Base-by-base conservation (phyloP, 2,113 vertebrate genomes). In the Accipiter virgatus region DNA sequence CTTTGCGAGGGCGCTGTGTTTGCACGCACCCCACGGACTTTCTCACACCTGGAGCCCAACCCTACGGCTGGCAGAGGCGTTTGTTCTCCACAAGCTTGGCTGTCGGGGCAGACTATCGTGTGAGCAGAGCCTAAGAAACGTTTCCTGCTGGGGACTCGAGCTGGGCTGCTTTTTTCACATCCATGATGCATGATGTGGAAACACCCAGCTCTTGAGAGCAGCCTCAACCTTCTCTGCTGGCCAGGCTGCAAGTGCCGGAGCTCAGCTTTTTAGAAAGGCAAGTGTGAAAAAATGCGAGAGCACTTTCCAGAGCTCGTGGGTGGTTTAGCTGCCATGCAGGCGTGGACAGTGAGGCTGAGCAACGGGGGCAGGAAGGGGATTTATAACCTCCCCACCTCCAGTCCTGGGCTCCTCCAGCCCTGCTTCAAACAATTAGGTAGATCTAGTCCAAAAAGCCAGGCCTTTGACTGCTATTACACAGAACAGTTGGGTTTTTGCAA, bases 11-110 rank as follows among this genome's bases (percentile, higher is more conserved):
- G 26, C 0, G 0, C 25, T 6, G 27, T 52, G 70, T 47, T 42
- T 40, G 42, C 63, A 32, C 2, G 1, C 29, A 59, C 67, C 68
- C 62, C 55, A 22, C 1, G 0, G 84, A 19, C 21, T 47, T 38
- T 67, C 58, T 79, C 61, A 66, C 78, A 88, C 81, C 62, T 75
- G 81, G 31, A 85, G 95, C 84, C 96, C 70, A 56, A 65, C 91
- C 84, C 70, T 18, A 17, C 0, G 10, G 45, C 82, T 73, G 81
- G 62, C 81, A 90, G 66, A 66, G 63, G 5, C 0, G 0, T 48
- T 72, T 42, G 81, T 22, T 91, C 81, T 53, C 88, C 5, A 0
- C 29, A 61, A 94, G 87, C 43, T 52, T 65, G 78, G 84, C 84
- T 59, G 42, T 53, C 3, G 0, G 71, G 75, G 59, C 55, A 75